Evolutionary conservation across 2,113 vertebrate species (phyloP).

Genomic region (Notechis scutatus): DNA sequence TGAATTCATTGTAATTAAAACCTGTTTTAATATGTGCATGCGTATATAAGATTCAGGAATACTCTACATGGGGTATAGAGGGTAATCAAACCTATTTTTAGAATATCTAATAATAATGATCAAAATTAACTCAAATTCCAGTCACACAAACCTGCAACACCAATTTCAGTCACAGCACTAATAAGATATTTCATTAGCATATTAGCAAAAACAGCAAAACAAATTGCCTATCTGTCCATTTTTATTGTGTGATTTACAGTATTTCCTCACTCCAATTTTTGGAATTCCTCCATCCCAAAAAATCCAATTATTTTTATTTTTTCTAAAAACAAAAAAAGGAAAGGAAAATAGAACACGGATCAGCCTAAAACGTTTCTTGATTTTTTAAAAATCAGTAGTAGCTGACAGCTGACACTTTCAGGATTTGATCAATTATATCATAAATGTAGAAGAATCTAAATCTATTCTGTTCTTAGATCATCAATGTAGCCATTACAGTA

Average conservation of each 20-base stretch:
- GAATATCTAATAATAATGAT: background rate
- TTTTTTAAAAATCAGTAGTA: background rate
- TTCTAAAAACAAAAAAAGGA: background rate
- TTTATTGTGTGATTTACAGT: background rate
- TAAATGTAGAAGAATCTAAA: slow-evolving; percentile 31
- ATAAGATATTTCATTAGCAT: background rate
- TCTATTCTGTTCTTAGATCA: slow-evolving; percentile 40
- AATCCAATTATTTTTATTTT: background rate
- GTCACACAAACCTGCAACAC: background rate
- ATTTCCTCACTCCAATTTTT: background rate
- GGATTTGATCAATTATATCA: slow-evolving; percentile 1
- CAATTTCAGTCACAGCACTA: background rate
- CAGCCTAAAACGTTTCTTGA: background rate
- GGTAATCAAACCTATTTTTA: background rate
- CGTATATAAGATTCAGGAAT: background rate
- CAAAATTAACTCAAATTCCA: background rate
- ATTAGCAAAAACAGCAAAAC: background rate
- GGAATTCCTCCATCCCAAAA: fast-evolving
- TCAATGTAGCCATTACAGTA: slow-evolving; percentile 43
- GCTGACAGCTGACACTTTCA: background rate
- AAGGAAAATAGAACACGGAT: background rate
- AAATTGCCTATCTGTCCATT: background rate
- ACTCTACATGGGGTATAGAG: background rate
- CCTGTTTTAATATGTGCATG: background rate
- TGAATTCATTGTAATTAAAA: background rate